phyloP scores from a whole-genome alignment of 2,113 vertebrate species.

The Meles meles region DNA sequence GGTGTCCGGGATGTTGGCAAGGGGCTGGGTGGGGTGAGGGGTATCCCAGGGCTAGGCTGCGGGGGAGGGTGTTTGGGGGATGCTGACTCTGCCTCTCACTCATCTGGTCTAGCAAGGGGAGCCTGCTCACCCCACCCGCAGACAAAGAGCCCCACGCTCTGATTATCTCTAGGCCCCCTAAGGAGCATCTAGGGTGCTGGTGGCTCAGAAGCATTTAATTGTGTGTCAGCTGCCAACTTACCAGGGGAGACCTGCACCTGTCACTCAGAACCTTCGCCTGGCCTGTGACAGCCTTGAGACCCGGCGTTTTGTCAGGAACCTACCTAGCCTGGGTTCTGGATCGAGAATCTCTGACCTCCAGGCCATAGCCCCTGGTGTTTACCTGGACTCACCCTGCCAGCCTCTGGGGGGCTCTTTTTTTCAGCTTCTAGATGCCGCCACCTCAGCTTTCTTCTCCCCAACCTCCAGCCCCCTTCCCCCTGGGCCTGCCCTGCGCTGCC shows the following conservation, averaged over 20 bases:
- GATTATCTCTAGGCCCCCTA: not conserved
- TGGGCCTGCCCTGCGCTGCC: not conserved
- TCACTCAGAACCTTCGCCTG: not conserved
- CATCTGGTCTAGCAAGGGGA: not conserved
- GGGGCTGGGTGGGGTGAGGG: too few species aligned
- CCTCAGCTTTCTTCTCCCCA: not conserved
- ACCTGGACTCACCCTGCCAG: not conserved
- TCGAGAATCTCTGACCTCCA: not conserved
- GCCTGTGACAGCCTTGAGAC: not conserved
- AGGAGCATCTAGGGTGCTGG: not conserved
- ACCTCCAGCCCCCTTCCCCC: not conserved
- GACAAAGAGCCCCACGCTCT: accelerated
- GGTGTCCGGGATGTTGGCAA: not conserved
- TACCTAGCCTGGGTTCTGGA: not conserved
- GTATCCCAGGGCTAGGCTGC: not conserved
- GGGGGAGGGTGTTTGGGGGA: not conserved
- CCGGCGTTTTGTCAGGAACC: accelerated
- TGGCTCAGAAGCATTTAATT: not conserved
- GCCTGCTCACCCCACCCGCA: not conserved
- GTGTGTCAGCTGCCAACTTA: not conserved
- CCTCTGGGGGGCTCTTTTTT: not conserved
- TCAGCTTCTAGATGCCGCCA: not conserved
- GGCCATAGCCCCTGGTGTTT: not conserved
- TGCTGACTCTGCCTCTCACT: not conserved
- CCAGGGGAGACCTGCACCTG: not conserved